Evolutionary conservation across 30 jellyfish, hydroid and myxozoan genomes (phyloP), one percentile per base, ranked within the genome.

Genomic region (Turritopsis rubra): DNA sequence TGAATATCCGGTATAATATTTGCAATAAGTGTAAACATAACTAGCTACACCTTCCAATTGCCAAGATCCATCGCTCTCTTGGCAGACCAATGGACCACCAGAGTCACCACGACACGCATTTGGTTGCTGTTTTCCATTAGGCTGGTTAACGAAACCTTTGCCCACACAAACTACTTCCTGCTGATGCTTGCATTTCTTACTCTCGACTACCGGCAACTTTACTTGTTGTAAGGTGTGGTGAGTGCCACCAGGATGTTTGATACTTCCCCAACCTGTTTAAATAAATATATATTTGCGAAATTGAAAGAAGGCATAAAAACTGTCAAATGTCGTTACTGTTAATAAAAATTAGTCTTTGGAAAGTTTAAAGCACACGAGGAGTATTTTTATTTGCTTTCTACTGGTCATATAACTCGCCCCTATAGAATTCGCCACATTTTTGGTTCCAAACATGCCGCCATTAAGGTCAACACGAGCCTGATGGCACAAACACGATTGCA

Each of bases 1-100:
- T 4, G 65, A 18, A 74, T 74, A 74, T 1, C 82, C 82, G 9
- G 65, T 74, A 0, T 74, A 68, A 27, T 68, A 68, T 68, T 68
- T 68, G 77, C 77, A 68, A 68, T 68, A 68, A 22, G 77, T 68
- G 77, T 68, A 68, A 0, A 68, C 77, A 27, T n/a, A 68, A 19
- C 77, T 68, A n/a, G 77, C 77, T 7, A 68, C 77, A 68, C 77
- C 77, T 68, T 68, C 77, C 8, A 68, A 68, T 19, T 68, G 77
- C 77, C 77, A 68, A 9, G 31, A n/a, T 68, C 77, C 77, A 68
- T 68, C 21, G 28, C 31, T n/a, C 19, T 68, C 23, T 68, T 68
- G 77, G 19, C 77, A 68, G 77, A 68, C 77, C 30, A 68, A 68
- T 8, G 77, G 77, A 68, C 77, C 77, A 7, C 77, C 77, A 68